phyloP scores from a whole-genome alignment of 2,797 vertebrate species.

The Notolabrus celidotus region DNA sequence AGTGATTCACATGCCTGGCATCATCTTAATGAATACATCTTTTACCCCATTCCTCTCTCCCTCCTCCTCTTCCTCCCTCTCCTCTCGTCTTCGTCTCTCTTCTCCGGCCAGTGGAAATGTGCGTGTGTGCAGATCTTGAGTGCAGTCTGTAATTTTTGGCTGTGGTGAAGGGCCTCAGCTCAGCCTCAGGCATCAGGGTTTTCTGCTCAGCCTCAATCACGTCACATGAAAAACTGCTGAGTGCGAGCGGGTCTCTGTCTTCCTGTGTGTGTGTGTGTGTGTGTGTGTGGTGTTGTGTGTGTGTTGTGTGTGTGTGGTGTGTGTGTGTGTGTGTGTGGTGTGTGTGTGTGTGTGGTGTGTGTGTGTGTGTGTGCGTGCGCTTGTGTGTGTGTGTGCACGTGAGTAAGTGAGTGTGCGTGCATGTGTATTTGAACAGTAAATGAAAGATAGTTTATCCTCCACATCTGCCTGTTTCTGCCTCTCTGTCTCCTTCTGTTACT shows the following conservation, averaged over 20 bases:
- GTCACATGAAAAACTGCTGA: conserved; percentile 86
- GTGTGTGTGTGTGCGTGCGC: conserved; percentile 11
- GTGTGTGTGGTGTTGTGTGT: no score
- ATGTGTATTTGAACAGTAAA: conserved; percentile 43
- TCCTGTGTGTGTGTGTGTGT: conserved; percentile 44
- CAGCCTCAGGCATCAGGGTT: conserved; percentile 78
- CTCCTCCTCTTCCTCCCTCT: conserved; percentile 6
- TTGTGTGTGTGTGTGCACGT: background rate
- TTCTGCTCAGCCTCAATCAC: conserved; percentile 81
- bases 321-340: conserved; percentile 9
- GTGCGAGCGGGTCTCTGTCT: conserved; percentile 67
- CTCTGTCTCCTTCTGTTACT: conserved; percentile 26
- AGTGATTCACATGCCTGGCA: conserved; percentile 61
- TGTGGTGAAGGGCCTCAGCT: conserved; percentile 81
- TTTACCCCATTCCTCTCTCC: conserved; percentile 14
- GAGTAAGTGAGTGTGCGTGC: conserved; percentile 15
- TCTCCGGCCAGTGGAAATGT: conserved; percentile 82
- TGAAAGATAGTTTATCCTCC: conserved; percentile 59
- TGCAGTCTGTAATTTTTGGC: conserved; percentile 85
- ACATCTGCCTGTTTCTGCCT: conserved; percentile 44
- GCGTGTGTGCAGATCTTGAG: conserved; percentile 81
- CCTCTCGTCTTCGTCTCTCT: conserved; percentile 35
- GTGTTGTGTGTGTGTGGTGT: no score
- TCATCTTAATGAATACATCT: conserved; percentile 61
- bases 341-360: conserved; percentile 11